Conservation (phyloP, 2,888 invertebrate genomes). For the Nomada goodeniana region DNA sequence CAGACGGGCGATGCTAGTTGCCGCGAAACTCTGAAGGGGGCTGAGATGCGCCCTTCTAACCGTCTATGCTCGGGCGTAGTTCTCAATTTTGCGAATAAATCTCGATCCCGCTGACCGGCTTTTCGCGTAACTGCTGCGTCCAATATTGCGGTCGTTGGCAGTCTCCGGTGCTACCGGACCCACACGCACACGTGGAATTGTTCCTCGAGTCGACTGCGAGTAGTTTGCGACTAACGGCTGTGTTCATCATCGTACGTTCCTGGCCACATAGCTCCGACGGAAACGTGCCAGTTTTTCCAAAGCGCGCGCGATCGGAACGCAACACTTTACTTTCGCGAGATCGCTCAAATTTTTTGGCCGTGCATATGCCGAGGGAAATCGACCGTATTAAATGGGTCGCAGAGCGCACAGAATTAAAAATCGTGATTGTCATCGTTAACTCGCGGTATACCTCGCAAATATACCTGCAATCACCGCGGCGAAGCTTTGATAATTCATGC, state of each 20-base stretch:
- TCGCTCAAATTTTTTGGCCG: neutral
- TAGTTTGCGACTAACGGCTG: conserved; percentile 32
- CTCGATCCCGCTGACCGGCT: conserved; percentile 67
- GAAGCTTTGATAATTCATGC: conserved; percentile 46
- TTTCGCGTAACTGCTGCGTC: conserved; percentile 59
- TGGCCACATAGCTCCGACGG: conserved; percentile 10
- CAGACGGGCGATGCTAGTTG: conserved; percentile 4
- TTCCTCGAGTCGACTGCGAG: conserved; percentile 60
- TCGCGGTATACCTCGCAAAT: neutral
- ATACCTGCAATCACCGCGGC: neutral
- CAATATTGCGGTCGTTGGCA: conserved; percentile 66
- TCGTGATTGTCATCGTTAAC: too few relatives aligned
- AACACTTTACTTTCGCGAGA: conserved; percentile 32
- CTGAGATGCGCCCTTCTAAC: conserved; percentile 55
- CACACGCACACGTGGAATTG: conserved; percentile 19
- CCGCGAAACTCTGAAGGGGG: conserved; percentile 32
- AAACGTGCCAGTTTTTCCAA: conserved; percentile 7
- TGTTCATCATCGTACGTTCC: conserved; percentile 57
- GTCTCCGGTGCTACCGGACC: conserved; percentile 51
- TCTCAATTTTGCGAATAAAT: conserved; percentile 70
- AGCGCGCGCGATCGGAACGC: conserved; percentile 17
- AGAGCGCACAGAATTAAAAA: neutral
- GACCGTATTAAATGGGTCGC: too few relatives aligned
- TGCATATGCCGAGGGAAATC: neutral
- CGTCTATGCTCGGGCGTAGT: conserved; percentile 49